Base-by-base conservation (phyloP, 1,140 invertebrate genomes). In the Dreissena rostriformis region DNA sequence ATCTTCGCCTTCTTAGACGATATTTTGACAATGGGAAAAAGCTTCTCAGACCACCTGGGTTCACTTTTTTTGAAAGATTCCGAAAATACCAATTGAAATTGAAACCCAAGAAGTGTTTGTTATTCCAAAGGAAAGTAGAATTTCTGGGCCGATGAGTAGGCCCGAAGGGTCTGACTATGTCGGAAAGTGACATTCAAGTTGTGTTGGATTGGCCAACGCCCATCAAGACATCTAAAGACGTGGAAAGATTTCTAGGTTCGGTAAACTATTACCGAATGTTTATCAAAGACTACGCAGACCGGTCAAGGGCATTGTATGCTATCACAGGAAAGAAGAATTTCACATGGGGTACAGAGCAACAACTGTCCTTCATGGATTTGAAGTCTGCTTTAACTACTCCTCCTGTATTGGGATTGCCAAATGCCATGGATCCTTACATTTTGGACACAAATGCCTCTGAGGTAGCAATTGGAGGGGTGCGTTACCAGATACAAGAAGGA, bases 161-260 rank as follows among this genome's bases (percentile, higher is more conserved):
- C 10, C 51, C 51, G 61, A 29, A 74, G 26, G 55, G 73, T 6
- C 22, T 75, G 4, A 61, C 61, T 26, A 75, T 75, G 5, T 19
- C 55, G 0, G 24, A 29, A 19, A 22, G 12, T n/a, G 55, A 49
- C 28, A 75, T 75, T 39, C 29, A 61, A 12, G 57, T 39, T 29
- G 73, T 75, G 26, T 1, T 24, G 1, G 51, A 53, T 2, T 78
- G 29, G 75, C 63, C 61, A 7, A 22, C n/a, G 17, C 75, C 75
- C 6, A n/a, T n/a, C n/a, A 78, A n/a, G 6, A 29, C 26, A 19
- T 57, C 29, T 1, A 6, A 28, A 53, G 65, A 68, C 24, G 65
- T 78, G 1, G 63, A 78, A 52, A 66, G 49, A 6, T 78, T 78
- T 78, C n/a, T n/a, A n/a, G n/a, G n/a, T n/a, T n/a, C n/a, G n/a